phyloP scores from a whole-genome alignment of 2,113 vertebrate genomes.

The Bubalus kerabau region DNA sequence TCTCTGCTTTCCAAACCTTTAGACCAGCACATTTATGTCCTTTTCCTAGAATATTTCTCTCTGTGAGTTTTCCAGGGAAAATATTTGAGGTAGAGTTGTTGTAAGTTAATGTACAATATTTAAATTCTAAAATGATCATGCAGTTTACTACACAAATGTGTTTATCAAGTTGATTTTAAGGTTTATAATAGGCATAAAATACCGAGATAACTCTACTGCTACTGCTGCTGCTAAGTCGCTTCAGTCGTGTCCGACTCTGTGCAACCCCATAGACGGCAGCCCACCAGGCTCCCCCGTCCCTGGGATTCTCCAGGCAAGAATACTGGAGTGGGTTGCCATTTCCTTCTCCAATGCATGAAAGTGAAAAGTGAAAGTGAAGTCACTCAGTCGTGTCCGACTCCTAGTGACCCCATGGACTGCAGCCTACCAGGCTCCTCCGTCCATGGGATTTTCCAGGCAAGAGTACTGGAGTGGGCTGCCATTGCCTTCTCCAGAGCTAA shows the following conservation, averaged over 20 bases:
- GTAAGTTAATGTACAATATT: not conserved
- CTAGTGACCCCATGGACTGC: no score
- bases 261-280: no score
- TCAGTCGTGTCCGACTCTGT: no score
- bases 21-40: not conserved
- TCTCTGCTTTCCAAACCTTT: not conserved
- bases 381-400: no score
- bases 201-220: not conserved
- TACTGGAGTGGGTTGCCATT: no score
- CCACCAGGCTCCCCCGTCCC: fast-evolving
- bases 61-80: slow-evolving; percentile 16
- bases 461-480: not conserved
- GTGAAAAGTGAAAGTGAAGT: no score
- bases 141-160: not conserved
- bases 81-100: not conserved
- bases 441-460: no score
- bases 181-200: not conserved
- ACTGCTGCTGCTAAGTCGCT: no score
- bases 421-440: no score
- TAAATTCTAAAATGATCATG: not conserved
- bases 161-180: slow-evolving; percentile 22
- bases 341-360: no score
- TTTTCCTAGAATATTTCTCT: not conserved
- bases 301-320: no score
- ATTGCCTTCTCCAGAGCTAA: not conserved